Conservation (phyloP, 2,888 invertebrate genomes). For the Plebejus anna region DNA sequence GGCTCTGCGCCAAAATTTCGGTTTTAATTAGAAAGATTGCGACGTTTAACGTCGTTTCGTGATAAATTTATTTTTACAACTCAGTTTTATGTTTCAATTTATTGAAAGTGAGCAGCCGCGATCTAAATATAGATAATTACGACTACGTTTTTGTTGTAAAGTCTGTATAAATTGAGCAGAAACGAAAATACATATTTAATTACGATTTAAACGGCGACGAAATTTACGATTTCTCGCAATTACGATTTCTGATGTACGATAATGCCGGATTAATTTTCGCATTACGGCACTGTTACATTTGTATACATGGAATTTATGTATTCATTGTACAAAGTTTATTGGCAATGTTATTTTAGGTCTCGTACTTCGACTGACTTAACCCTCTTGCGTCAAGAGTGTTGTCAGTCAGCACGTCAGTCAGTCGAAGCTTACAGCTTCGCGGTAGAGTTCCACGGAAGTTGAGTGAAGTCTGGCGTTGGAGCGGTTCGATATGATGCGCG, state of each 20-base stretch:
- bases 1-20: constrained; percentile 27
- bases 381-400: neutral
- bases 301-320: neutral
- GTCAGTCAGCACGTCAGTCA: neutral
- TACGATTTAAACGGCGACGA: neutral
- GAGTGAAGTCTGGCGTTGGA: constrained; percentile 37
- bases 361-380: neutral
- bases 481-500: constrained; percentile 69
- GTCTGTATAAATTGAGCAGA: neutral
- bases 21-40: constrained; percentile 29
- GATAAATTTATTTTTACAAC: constrained; percentile 26
- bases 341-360: neutral
- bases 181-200: constrained; percentile 6
- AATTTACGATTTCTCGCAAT: neutral
- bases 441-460: constrained; percentile 24
- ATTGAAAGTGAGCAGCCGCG: constrained; percentile 17
- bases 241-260: neutral
- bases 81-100: constrained; percentile 20
- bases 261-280: neutral
- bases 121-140: constrained; percentile 21
- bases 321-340: neutral
- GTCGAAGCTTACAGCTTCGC: neutral
- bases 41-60: constrained; percentile 17
- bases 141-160: neutral
- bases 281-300: neutral